These are phyloP conservation scores for Pampus argenteus DNA, from an alignment of 2,797 vertebrate species.

Conservation along the genomic window DNA sequence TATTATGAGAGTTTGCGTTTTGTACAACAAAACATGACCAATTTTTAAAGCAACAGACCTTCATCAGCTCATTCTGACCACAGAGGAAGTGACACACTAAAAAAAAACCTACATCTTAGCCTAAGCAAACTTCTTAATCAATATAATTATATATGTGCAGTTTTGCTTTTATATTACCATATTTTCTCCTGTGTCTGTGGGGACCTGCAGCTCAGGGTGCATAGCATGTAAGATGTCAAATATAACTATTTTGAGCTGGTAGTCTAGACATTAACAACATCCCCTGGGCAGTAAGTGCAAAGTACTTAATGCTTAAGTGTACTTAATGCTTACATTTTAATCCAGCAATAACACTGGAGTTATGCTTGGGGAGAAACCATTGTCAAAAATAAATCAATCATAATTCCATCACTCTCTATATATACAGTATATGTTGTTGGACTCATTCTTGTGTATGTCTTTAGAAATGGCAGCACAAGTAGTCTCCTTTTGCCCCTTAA, in stretches of 20 bases:
- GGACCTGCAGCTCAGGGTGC: conserved; percentile 30
- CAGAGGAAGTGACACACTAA: neutral
- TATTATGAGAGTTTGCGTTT: neutral
- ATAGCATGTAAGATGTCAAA: conserved; percentile 46
- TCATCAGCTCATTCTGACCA: conserved; percentile 20
- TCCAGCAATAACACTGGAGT: conserved; percentile 53
- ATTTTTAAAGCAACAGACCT: conserved; percentile 10
- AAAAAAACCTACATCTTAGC: conserved; percentile 17
- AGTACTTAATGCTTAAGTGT: conserved; percentile 66
- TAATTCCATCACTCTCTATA: conserved; percentile 26
- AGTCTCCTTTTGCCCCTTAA: neutral
- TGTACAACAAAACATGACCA: neutral
- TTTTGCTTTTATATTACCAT: conserved; percentile 27
- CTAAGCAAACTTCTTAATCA: neutral
- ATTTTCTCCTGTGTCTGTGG: conserved; percentile 27
- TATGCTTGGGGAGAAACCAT: conserved; percentile 45
- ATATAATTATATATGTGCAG: conserved; percentile 21
- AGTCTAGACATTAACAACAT: conserved; percentile 54
- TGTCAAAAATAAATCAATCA: conserved; percentile 58
- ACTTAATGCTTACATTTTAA: conserved; percentile 66
- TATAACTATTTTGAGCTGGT: conserved; percentile 40
- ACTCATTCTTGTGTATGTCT: neutral
- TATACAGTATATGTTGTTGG: neutral
- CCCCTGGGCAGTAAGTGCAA: conserved; percentile 62
- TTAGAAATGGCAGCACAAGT: neutral